phyloP scores from a whole-genome alignment of 2,113 vertebrate species.

The Pachyramphus minor region DNA sequence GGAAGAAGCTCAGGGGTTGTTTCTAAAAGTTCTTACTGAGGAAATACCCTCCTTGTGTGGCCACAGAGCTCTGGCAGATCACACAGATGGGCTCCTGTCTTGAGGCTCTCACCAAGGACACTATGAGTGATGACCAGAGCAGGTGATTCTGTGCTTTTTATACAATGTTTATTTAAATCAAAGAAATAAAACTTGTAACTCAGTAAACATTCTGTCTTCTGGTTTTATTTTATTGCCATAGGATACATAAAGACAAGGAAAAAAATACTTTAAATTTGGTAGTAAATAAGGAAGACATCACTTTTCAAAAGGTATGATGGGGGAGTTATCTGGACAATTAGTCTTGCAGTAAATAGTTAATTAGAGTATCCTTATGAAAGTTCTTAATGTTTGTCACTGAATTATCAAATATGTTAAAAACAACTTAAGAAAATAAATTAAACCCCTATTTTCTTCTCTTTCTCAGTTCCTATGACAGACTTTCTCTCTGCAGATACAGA shows the following conservation, averaged over 20 bases:
- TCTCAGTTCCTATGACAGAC: background rate
- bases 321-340: background rate
- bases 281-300: background rate
- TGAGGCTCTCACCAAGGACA: background rate
- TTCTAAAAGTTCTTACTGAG: background rate
- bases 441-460: background rate
- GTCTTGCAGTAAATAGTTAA: background rate
- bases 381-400: background rate
- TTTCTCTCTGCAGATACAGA: background rate
- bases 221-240: background rate
- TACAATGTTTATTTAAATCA: conserved; percentile 49
- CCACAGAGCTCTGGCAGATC: background rate
- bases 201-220: background rate
- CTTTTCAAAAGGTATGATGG: background rate
- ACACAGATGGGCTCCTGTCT: background rate
- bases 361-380: background rate
- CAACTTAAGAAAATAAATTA: background rate
- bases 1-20: background rate
- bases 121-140: background rate
- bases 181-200: conserved; percentile 45
- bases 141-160: conserved; percentile 1
- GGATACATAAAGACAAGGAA: background rate
- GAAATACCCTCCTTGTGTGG: background rate
- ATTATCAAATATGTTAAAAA: background rate
- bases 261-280: background rate